Evolutionary conservation across 2,113 vertebrate species (phyloP).

Genomic region (Callocephalon fimbriatum): DNA sequence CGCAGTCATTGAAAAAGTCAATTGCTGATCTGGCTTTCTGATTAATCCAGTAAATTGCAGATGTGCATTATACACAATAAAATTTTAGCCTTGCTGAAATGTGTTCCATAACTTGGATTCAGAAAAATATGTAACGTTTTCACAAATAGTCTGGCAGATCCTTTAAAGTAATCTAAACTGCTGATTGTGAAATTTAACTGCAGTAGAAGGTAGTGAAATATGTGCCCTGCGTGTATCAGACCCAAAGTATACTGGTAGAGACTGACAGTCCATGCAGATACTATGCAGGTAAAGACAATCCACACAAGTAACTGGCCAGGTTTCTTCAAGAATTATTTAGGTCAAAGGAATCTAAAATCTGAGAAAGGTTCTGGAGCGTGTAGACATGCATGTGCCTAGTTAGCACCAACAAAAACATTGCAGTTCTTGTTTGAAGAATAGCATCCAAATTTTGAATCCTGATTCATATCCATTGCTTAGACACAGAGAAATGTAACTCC

Average conservation of each 20-base stretch:
- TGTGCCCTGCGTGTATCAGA: not conserved
- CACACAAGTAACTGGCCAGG: not conserved
- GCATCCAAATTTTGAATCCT: conserved; percentile 15
- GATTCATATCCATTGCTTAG: not conserved
- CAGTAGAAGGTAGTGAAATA: not conserved
- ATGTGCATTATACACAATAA: not conserved
- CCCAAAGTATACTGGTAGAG: not conserved
- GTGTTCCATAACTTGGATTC: not conserved
- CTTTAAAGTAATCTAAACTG: not conserved
- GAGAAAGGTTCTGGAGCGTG: not conserved
- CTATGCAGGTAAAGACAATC: not conserved
- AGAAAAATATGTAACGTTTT: not conserved
- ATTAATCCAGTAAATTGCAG: not conserved
- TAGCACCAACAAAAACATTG: not conserved
- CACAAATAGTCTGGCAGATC: not conserved
- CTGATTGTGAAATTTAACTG: not conserved
- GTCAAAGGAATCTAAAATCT: not conserved
- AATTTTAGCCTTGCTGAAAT: not conserved
- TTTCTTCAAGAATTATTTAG: not conserved
- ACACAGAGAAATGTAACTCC: conserved; percentile 26
- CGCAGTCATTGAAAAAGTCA: not conserved
- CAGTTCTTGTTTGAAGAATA: not conserved
- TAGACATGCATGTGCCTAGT: not conserved
- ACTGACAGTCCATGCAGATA: not conserved
- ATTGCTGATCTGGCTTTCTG: not conserved